These are phyloP conservation scores for Limnothrissa miodon DNA, from an alignment of 2,113 vertebrate species.

Conservation along the genomic window DNA sequence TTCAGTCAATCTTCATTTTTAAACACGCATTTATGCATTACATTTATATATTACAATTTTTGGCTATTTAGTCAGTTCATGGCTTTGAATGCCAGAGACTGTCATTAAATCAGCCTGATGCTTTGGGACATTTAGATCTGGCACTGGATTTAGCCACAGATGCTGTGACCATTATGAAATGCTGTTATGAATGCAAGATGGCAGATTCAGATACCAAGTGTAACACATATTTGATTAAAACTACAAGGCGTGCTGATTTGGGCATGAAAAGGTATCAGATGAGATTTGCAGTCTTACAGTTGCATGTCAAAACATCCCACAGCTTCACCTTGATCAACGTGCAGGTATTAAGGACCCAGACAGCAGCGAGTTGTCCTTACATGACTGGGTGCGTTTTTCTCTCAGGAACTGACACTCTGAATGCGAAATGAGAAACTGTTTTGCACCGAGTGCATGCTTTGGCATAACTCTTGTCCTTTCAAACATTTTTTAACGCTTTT, in stretches of 20 bases:
- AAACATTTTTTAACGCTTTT: not conserved
- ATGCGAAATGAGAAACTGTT: constrained; percentile 9
- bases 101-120: not conserved
- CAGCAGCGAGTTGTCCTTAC: not conserved
- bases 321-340: not conserved
- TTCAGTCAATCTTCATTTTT: too few species aligned
- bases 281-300: not conserved
- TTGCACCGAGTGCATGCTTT: not conserved
- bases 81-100: too few species aligned
- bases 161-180: not conserved
- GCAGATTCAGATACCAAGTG: not conserved
- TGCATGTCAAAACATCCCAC: constrained; percentile 4
- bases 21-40: not conserved
- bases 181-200: not conserved
- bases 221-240: constrained; percentile 11
- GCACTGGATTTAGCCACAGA: not conserved
- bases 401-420: not conserved
- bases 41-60: not conserved
- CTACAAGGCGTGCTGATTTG: not conserved
- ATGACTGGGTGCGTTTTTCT: not conserved
- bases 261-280: not conserved
- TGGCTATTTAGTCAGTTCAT: not conserved
- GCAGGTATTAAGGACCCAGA: not conserved
- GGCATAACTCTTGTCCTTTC: constrained; percentile 5
- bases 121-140: not conserved